phyloP scores from a whole-genome alignment of 2,888 invertebrate genomes.

The Omphaloscelis lunosa region DNA sequence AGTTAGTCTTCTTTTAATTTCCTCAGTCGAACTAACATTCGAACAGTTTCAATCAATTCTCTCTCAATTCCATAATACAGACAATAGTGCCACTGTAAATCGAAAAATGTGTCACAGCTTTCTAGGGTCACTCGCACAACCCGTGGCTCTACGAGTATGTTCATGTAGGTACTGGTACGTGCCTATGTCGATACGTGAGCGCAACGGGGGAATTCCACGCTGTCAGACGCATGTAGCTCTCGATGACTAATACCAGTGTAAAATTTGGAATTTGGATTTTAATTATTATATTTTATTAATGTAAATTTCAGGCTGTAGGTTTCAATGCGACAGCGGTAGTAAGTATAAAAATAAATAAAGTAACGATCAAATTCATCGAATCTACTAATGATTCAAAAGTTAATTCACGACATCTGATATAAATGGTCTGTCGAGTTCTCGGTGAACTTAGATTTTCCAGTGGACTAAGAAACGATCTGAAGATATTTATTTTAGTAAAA shows the following conservation, averaged over 20 bases:
- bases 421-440: not conserved
- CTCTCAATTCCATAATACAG: not conserved
- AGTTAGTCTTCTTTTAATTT: too few species aligned
- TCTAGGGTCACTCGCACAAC: not conserved
- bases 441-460: not conserved
- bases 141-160: not conserved
- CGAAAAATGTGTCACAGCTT: not conserved
- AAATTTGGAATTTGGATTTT: too few species aligned
- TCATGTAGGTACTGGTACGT: not conserved
- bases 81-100: not conserved
- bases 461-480: not conserved
- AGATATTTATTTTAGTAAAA: not conserved
- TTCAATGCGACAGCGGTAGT: slow-evolving; percentile 77
- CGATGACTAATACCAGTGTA: too few species aligned
- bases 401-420: not conserved
- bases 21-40: not conserved
- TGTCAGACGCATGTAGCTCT: too few species aligned
- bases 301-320: slow-evolving; percentile 72
- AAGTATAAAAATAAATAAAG: slow-evolving; percentile 43
- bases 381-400: not conserved
- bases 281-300: too few species aligned
- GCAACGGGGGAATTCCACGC: too few species aligned
- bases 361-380: not conserved
- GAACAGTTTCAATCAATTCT: not conserved
- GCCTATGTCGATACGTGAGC: too few species aligned